Percentiles rank a stretch among this genome's conserved stretches.
Conservation (phyloP, 1,140 invertebrate species). For the Cephus cinctus region DNA sequence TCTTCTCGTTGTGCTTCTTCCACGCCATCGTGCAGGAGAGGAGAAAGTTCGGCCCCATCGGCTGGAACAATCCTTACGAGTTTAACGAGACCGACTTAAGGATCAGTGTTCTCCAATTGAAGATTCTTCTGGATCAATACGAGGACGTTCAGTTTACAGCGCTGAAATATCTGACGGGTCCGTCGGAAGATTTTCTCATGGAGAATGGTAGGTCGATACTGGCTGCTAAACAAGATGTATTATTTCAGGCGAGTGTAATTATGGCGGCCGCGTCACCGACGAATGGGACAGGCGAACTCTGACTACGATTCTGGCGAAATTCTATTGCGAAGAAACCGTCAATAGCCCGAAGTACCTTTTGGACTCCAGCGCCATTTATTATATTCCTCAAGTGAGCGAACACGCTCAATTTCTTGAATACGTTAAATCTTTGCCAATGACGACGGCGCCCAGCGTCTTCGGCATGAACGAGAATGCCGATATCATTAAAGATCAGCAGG, state of each 20-base stretch:
- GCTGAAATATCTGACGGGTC: constrained; percentile 77
- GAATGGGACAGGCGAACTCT: constrained; percentile 91
- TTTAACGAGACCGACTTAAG: constrained; percentile 94
- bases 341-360: constrained; percentile 60
- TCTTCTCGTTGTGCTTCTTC: constrained; percentile 91
- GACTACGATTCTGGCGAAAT: constrained; percentile 79
- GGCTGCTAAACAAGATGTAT: background rate
- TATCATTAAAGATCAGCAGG: constrained; percentile 89
- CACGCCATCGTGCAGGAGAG: constrained; percentile 90
- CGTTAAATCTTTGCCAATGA: constrained; percentile 73
- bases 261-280: constrained; percentile 93
- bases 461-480: constrained; percentile 92
- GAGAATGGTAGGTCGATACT: too few relatives aligned
- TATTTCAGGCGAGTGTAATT: constrained; percentile 85
- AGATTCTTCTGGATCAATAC: constrained; percentile 89
- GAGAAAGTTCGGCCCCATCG: constrained; percentile 88
- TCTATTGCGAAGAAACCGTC: constrained; percentile 68
- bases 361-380: constrained; percentile 70
- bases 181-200: too few relatives aligned
- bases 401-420: constrained; percentile 77
- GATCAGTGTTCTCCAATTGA: constrained; percentile 83
- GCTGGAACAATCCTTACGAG: constrained; percentile 95
- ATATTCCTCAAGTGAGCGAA: constrained; percentile 70
- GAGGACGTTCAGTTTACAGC: constrained; percentile 87
- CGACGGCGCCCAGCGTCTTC: constrained; percentile 80